phyloP scores from a whole-genome alignment of 2,888 invertebrate genomes.

The Pristionchus mayeri region DNA sequence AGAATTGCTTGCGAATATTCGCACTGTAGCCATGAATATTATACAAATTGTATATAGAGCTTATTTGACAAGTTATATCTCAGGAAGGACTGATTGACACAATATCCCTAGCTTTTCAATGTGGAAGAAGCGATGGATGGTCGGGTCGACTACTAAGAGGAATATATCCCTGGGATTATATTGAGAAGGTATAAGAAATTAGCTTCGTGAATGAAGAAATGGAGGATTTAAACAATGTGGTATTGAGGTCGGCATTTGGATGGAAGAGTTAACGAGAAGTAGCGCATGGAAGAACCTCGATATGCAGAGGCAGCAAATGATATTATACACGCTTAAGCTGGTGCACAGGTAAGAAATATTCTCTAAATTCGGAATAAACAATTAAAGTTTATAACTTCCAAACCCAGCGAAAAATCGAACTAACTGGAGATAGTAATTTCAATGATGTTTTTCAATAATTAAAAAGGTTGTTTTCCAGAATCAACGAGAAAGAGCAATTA shows the following conservation, averaged over 20 bases:
- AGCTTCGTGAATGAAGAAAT: too few species aligned
- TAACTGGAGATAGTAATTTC: not conserved
- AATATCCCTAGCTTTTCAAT: conserved; percentile 42
- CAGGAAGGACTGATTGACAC: conserved; percentile 41
- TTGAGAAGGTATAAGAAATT: conserved; percentile 82
- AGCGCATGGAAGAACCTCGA: conserved; percentile 28
- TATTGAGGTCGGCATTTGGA: conserved; percentile 21
- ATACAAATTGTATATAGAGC: too few species aligned
- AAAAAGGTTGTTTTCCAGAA: conserved; percentile 80
- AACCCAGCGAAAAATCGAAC: too few species aligned
- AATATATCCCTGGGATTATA: conserved; percentile 97
- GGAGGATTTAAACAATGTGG: too few species aligned
- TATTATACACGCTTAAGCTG: conserved; percentile 24
- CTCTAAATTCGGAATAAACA: too few species aligned
- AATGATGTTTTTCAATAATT: not conserved
- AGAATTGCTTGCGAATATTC: too few species aligned
- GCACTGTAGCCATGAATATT: too few species aligned
- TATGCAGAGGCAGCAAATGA: conserved; percentile 44
- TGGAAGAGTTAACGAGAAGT: conserved; percentile 32
- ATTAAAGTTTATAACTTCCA: not conserved
- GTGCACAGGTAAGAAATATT: not conserved
- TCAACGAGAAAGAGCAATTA: conserved; percentile 87
- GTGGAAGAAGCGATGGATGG: conserved; percentile 78
- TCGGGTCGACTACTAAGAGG: conserved; percentile 93
- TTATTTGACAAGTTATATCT: not conserved